Evolutionary conservation across 2,113 vertebrate genomes (phyloP).

Genomic region (Sciurus niger): DNA sequence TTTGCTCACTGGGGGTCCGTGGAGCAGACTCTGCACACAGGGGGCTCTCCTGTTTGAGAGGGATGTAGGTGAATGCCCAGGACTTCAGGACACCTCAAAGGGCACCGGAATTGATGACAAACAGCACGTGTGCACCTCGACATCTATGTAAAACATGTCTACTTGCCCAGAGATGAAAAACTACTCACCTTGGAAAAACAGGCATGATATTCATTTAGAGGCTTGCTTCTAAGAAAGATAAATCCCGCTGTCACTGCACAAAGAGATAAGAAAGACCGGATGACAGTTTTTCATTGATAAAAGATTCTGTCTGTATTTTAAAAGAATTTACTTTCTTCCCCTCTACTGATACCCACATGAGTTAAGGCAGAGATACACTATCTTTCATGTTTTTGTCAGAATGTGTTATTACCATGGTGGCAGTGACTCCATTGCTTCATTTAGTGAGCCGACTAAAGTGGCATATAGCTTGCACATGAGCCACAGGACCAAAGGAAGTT

Average conservation of each 20-base stretch:
- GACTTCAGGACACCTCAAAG: slow-evolving; percentile 31
- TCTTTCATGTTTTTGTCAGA: slow-evolving; percentile 85
- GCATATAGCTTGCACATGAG: background rate
- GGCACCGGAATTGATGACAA: slow-evolving; percentile 49
- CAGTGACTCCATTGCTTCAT: slow-evolving; percentile 71
- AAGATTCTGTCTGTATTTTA: slow-evolving; percentile 85
- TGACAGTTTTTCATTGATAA: slow-evolving; percentile 85
- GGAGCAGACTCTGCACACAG: background rate
- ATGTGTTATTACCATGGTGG: slow-evolving; percentile 62
- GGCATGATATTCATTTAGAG: slow-evolving; percentile 83
- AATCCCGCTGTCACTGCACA: slow-evolving; percentile 82
- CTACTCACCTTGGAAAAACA: slow-evolving; percentile 83
- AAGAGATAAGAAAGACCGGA: slow-evolving; percentile 83
- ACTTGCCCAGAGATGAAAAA: slow-evolving; percentile 78
- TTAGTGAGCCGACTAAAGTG: slow-evolving; percentile 55
- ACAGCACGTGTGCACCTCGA: background rate
- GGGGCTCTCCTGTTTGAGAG: background rate
- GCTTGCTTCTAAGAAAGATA: slow-evolving; percentile 83
- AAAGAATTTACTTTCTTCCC: slow-evolving; percentile 83
- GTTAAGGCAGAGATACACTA: slow-evolving; percentile 83
- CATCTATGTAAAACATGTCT: slow-evolving; percentile 80
- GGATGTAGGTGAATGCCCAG: background rate
- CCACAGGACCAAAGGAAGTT: background rate
- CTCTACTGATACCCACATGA: slow-evolving; percentile 79
- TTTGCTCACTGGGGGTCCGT: background rate